Base-by-base conservation (phyloP, 1,140 invertebrate genomes). In the Atta colombica region DNA sequence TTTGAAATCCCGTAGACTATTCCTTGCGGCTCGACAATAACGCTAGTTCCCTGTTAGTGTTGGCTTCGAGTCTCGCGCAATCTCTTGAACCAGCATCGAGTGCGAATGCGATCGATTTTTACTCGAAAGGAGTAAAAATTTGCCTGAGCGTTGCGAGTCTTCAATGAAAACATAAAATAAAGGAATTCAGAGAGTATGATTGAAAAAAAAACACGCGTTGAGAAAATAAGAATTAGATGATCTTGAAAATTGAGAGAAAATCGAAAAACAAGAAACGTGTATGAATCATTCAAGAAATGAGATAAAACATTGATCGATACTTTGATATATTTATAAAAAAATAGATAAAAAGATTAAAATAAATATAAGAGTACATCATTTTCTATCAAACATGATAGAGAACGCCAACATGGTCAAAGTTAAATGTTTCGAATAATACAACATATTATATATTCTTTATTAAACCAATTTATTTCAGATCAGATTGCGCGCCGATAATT, bases 1-100 rank as follows among this genome's bases (percentile, higher is more conserved):
- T 84, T 84, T 75, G 80, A 84, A 84, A 84, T 75, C 80, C 80
- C 69, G 14, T 53, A 49, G 80, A 84, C 69, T 75, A 35, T 75
- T 75, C 21, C 69, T 61, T 84, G 69, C 18, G 69, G 71, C 55
- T 51, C 69, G 55, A 75, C 55, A 84, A 75, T 84, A 84, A 84
- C 28, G 80, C 28, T 63, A 45, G 69, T 61, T 75, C 16, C 7
- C 55, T 3, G 71, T 75, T 74, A 75, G 69, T n/a, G 80, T 18
- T 61, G 80, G 55, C 69, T 84, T 16, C 21, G 69, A 84, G 60
- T 58, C 53, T n/a, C 35, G 55, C 39, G 53, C 51, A 6, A 81
- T 66, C 1, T 18, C 16, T 60, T 51, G 68, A 31, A 25, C 12
- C 1, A 45, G 39, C 39, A 45, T 45, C 7, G 39, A 45, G 7